Conservation (phyloP, 30 jellyfish, hydroid and myxozoan species). For the Chironex yamaguchii region DNA sequence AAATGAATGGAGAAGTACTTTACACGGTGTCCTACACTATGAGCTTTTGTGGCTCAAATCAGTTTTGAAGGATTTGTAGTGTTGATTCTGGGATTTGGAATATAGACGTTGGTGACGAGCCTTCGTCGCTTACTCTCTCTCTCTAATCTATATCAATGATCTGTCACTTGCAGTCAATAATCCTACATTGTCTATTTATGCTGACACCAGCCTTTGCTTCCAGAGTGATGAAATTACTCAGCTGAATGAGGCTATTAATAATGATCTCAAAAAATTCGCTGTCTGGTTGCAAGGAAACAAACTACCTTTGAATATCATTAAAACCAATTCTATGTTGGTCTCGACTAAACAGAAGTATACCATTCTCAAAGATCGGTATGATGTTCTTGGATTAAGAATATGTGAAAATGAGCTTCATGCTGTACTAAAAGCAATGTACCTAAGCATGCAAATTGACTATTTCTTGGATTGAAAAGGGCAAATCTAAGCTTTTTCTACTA, state of each 20-base stretch:
- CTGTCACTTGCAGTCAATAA: slow-evolving; percentile 2
- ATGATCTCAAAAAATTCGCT: neutral
- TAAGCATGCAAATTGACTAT: too few relatives aligned
- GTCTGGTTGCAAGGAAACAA: slow-evolving; percentile 5
- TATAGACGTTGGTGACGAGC: slow-evolving; percentile 34
- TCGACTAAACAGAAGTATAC: neutral
- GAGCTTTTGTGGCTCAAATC: slow-evolving; percentile 36
- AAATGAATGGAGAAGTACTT: too few relatives aligned
- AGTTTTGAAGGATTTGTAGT: slow-evolving; percentile 19
- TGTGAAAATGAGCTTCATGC: too few relatives aligned
- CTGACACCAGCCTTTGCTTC: slow-evolving; percentile 20
- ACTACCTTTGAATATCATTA: slow-evolving; percentile 1
- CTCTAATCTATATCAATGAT: slow-evolving; percentile 6
- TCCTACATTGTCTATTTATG: neutral
- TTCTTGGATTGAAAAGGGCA: too few relatives aligned
- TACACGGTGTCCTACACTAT: slow-evolving; percentile 26
- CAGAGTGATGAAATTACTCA: slow-evolving; percentile 6
- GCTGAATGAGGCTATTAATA: slow-evolving; percentile 33
- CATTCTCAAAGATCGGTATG: neutral
- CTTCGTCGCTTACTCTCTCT: neutral
- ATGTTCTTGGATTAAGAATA: neutral
- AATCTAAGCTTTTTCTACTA: too few relatives aligned
- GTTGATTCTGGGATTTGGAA: neutral
- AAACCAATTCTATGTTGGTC: slow-evolving; percentile 16
- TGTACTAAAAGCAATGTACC: too few relatives aligned